Conservation (phyloP, 1,140 invertebrate genomes). For the Gonioctena quinquepunctata region DNA sequence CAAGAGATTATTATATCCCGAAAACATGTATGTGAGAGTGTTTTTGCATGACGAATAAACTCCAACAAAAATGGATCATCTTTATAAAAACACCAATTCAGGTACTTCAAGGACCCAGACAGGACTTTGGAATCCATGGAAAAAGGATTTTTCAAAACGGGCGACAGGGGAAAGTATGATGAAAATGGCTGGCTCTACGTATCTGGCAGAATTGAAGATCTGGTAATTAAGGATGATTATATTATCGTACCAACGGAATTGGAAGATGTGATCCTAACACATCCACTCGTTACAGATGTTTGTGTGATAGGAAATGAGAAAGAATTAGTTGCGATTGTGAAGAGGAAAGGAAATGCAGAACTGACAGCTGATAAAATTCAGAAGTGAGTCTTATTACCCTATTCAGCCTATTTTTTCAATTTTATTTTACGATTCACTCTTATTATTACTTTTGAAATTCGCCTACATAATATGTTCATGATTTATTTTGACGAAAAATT, state of each 20-base stretch:
- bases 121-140: constrained; percentile 26
- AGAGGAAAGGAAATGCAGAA: constrained; percentile 22
- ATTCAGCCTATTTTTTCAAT: background rate
- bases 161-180: constrained; percentile 71
- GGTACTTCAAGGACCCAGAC: constrained; percentile 39
- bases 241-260: constrained; percentile 52
- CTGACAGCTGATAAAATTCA: background rate
- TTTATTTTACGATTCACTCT: background rate
- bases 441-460: background rate
- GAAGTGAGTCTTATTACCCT: background rate
- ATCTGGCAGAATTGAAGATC: constrained; percentile 70
- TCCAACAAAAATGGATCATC: no score
- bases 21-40: no score
- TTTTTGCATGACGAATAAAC: no score
- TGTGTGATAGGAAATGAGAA: constrained; percentile 69
- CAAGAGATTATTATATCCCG: no score
- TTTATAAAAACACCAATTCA: no score
- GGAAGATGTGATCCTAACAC: constrained; percentile 67
- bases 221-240: constrained; percentile 45
- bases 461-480: no score
- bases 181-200: constrained; percentile 67
- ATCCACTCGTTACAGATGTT: constrained; percentile 67
- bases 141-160: constrained; percentile 67
- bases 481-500: background rate
- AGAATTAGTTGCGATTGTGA: constrained; percentile 56